Base-by-base conservation (phyloP, 1,140 invertebrate genomes). In the Tribolium castaneum region DNA sequence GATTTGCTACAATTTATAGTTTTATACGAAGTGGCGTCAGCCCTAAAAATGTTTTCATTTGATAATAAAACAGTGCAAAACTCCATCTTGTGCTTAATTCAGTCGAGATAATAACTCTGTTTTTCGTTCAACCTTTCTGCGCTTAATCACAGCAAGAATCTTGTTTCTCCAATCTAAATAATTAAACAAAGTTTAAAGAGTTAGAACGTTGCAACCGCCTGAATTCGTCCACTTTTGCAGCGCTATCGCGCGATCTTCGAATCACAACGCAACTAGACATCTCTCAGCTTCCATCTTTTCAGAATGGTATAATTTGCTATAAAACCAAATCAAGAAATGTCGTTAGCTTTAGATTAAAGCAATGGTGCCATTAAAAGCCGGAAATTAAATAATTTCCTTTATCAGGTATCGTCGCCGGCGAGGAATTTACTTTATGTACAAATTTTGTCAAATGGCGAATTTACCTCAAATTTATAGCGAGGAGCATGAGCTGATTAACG, bases 371-470 rank as follows among this genome's bases (percentile, higher is more conserved):
- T 73, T 73, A 73, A 73, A 14, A 54, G 34, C 19, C 71, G 71
- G 71, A 73, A 73, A 73, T 73, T 73, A 73, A 73, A 73, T 73
- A 52, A 73, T 73, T 73, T 73, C 71, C 71, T 73, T 52, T 73
- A 73, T 73, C 71, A 73, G 52, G 71, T 73, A 54, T 73, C 71
- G 30, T 34, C 19, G n/a, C 22, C 50, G n/a, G 22, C 50, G 45
- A 39, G 10, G 50, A 72, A 51, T 51, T 72, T 73, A 66, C 59
- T 66, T 66, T 66, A 66, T 66, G 12, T 35, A 66, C 59, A 66
- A 66, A 66, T 66, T 66, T 66, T 66, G 30, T 12, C 59, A 66
- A 66, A 66, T 66, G n/a, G 59, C 25, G 3, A 12, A 25, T 25
- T 59, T 5, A 6, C 25, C 54, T 7, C 10, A 66, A 14, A 66